Evolutionary conservation across 2,797 vertebrate species (phyloP).

Genomic region (Phrynocephalus forsythii): DNA sequence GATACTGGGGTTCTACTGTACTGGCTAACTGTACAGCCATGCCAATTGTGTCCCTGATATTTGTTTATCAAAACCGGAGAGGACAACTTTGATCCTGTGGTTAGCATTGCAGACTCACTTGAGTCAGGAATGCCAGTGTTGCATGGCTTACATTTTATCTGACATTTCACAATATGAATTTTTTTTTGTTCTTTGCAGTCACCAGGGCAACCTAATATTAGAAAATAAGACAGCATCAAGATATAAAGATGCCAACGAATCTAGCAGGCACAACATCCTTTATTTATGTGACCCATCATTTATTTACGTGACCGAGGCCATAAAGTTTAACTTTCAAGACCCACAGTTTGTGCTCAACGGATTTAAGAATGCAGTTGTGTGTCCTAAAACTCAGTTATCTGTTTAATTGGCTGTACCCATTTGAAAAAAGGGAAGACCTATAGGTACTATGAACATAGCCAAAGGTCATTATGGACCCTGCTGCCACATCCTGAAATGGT

Average conservation of each 20-base stretch:
- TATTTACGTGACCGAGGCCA: constrained; percentile 3
- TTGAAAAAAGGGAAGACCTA: not conserved
- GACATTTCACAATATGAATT: not conserved
- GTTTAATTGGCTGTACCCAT: not conserved
- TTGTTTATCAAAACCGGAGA: not conserved
- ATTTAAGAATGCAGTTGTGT: not conserved
- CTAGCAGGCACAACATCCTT: not conserved
- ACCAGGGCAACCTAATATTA: constrained; percentile 8
- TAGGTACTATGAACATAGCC: not conserved
- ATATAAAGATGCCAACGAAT: not conserved
- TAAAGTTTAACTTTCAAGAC: constrained; percentile 4
- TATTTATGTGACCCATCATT: constrained; percentile 1
- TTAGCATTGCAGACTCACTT: constrained; percentile 3
- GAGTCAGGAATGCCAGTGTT: not conserved
- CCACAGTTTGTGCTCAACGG: constrained; percentile 4
- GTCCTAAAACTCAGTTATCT: not conserved
- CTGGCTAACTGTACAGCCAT: not conserved
- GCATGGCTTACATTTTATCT: not conserved
- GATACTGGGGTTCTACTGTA: no score
- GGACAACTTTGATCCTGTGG: constrained; percentile 13
- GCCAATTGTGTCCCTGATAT: constrained; percentile 2
- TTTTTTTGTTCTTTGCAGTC: not conserved
- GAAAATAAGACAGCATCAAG: not conserved
- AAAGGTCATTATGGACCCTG: not conserved
- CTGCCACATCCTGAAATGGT: not conserved